Evolutionary conservation across 2,113 vertebrate genomes (phyloP), one percentile per base, ranked within the genome.

Genomic region (Dromaius novaehollandiae): DNA sequence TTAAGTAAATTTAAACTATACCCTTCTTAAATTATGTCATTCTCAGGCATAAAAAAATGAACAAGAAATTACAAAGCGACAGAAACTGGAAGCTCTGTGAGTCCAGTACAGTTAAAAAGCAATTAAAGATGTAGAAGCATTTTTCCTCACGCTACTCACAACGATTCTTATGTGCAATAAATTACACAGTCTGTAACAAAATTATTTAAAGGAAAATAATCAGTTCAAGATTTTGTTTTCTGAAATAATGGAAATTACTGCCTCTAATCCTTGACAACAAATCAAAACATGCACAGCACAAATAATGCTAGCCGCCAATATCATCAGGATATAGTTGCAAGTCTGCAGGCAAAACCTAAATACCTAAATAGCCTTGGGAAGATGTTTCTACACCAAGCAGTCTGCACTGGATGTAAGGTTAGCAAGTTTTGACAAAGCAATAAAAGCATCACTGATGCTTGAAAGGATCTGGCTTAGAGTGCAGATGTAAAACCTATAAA

Each of bases 131-230:
- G 14, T 3, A 65, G 16, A 80, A 73, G 78, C 8, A 34, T 30
- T 84, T 89, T 84, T 53, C 51, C 19, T 22, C 44, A 65, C 56
- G 40, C 25, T 87, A 64, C 17, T 85, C 53, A 48, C 26, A 76
- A 4, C 17, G 21, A 89, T n/a, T 71, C 58, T 40, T 64, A 83
- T 0, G 0, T 40, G 16, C 30, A 87, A 82, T 19, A 48, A 82
- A 24, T 42, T 88, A 84, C 48, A 80, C 8, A 34, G 30, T 50
- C 36, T 65, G 15, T 22, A 82, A 75, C 4, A 85, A 9, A 75
- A 87, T 48, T 68, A 82, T 56, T 73, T 84, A 51, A 88, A 88
- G 46, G 83, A 90, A 91, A 92, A 79, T 20, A 95, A 90, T 64
- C 4, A 77, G n/a, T 42, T 32, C n/a, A 82, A 79, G 2, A 21